Evolutionary conservation across 2,797 vertebrate species (phyloP).

Genomic region (Crax fasciolata): DNA sequence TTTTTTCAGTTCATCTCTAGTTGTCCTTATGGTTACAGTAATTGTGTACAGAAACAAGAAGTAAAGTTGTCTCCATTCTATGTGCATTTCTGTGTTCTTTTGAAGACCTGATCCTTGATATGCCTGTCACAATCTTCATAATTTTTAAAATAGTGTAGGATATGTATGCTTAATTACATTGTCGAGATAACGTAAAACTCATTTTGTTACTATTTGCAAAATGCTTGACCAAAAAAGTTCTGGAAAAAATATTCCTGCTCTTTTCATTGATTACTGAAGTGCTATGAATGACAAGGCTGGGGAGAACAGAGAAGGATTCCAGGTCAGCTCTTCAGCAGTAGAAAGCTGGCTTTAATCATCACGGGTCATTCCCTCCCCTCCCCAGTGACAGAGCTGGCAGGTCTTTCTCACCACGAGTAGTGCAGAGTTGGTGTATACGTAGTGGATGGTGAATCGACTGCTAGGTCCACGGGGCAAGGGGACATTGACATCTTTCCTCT

Average conservation of each 20-base stretch:
- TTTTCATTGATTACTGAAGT: background rate
- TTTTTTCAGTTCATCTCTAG: background rate
- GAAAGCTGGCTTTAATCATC: conserved; percentile 19
- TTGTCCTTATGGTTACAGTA: background rate
- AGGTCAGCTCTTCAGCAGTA: background rate
- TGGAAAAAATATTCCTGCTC: background rate
- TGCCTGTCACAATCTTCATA: background rate
- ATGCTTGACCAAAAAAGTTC: background rate
- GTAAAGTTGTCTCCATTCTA: background rate
- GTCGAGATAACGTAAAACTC: background rate
- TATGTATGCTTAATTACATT: background rate
- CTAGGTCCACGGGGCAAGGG: background rate
- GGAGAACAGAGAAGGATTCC: background rate
- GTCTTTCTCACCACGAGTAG: background rate
- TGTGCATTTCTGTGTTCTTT: background rate
- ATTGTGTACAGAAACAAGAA: background rate
- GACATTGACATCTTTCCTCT: conserved; percentile 14
- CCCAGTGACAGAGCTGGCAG: background rate
- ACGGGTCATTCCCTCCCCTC: background rate
- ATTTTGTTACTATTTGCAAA: background rate
- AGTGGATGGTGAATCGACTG: background rate
- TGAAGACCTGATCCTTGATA: background rate
- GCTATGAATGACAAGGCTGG: conserved; percentile 29
- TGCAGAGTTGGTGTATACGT: background rate
- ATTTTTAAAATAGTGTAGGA: background rate